Conservation (phyloP, 2,113 vertebrate species). For the Austrofundulus limnaeus region DNA sequence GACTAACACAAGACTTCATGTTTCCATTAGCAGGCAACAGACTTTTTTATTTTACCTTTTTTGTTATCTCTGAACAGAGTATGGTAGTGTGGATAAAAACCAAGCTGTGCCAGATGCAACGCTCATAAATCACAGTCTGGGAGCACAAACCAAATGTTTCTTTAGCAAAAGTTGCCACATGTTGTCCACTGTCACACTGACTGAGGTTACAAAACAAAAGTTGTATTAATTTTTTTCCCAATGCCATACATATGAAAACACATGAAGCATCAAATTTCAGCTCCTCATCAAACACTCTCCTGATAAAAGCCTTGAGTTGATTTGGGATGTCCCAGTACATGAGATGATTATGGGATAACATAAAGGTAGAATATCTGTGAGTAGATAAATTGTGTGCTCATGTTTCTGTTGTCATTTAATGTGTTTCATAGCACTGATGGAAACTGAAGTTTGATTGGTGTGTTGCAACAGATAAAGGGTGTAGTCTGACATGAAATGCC, state of each 20-base stretch:
- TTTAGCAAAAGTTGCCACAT: constrained; percentile 20
- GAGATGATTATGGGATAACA: constrained; percentile 3
- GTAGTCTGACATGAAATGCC: background rate
- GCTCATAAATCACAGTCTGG: constrained; percentile 8
- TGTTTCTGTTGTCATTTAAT: background rate
- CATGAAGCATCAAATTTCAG: constrained; percentile 36
- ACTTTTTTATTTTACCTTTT: constrained; percentile 7
- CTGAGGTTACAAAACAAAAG: constrained; percentile 31
- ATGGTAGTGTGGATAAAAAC: background rate
- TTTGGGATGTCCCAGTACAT: constrained; percentile 1
- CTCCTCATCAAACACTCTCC: constrained; percentile 30
- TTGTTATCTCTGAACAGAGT: constrained; percentile 19
- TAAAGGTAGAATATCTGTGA: constrained; percentile 3
- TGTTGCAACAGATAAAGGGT: background rate
- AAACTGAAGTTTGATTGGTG: background rate
- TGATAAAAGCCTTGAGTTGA: constrained; percentile 29
- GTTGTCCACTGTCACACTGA: constrained; percentile 19
- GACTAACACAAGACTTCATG: constrained; percentile 18
- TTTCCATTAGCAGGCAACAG: constrained; percentile 49
- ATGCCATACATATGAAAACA: constrained; percentile 32
- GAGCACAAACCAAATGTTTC: constrained; percentile 9
- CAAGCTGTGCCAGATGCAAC: background rate
- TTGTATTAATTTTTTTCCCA: constrained; percentile 25
- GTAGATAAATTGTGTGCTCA: background rate
- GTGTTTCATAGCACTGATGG: background rate